Evolutionary conservation across 2,797 vertebrate genomes (phyloP), one percentile per base, ranked within the genome.

Genomic region (Pseudocheirus occidentalis): DNA sequence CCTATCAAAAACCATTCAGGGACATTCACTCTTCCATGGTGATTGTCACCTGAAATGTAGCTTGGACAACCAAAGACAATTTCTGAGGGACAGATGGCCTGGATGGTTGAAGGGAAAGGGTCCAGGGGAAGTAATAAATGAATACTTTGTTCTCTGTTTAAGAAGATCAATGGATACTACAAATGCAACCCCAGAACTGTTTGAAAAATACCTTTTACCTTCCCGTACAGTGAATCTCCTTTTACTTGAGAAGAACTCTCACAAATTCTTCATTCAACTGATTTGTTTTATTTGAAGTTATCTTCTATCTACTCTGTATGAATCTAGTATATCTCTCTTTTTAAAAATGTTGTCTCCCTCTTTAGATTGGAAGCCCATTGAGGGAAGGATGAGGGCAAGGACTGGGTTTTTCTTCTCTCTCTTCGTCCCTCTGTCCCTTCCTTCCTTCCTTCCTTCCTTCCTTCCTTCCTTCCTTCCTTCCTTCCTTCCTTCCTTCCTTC

Each of bases 1-100:
- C 18, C 90, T 58, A 93, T 91, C 92, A 93, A 56, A 66, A 93
- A 95, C 91, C 56, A 92, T 31, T 34, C 55, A n/a, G 40, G 92
- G 55, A 91, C 46, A 92, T 40, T 91, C n/a, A 59, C 91, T 95
- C 93, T 93, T 95, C 95, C 90, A 73, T 97, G 95, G 96, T 95
- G 58, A 92, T 95, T 94, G 93, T 96, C 94, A 95, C 95, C 95
- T 96, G 95, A 90, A 92, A 92, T 96, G 94, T 53, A 94, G 95
- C 56, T 52, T 52, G n/a, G 73, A 59, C 92, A 92, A 90, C 90
- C 92, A 91, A 59, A 96, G 94, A 95, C 0, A 0, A 59, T 95
- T 96, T 93, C 73, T 93, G 31, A 54, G 27, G 50, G 93, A 94
- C 94, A 97, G 94, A 95, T 97, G 94, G 92, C 91, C 50, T 91